A percentile compares a stretch with the other conserved stretches of the same genome.
phyloP scores from a whole-genome alignment of 2,888 invertebrate genomes.

The Spialia ferax region DNA sequence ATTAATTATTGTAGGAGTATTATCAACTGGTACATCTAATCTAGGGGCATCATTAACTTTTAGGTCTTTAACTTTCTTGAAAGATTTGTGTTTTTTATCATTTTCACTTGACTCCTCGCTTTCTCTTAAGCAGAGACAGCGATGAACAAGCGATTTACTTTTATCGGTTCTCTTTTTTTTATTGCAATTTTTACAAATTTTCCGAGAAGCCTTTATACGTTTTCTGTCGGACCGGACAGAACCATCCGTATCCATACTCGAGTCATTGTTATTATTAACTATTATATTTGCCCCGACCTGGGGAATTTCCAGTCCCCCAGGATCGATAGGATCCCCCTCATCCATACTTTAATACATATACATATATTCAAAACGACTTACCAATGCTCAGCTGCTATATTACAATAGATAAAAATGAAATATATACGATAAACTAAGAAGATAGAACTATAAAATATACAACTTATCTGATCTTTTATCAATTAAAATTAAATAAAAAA shows the following conservation, averaged over 20 bases:
- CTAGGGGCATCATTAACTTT: neutral
- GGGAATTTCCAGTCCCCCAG: conserved; percentile 9
- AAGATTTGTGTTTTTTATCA: neutral
- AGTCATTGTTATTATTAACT: conserved; percentile 1
- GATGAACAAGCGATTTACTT: neutral
- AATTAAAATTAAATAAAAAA: neutral
- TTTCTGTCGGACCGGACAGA: neutral
- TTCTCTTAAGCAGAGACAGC: neutral
- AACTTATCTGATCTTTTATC: neutral
- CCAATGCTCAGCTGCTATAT: neutral
- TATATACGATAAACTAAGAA: conserved; percentile 4
- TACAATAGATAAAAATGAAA: neutral
- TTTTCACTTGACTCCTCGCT: neutral
- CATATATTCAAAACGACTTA: neutral
- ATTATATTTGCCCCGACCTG: conserved; percentile 13
- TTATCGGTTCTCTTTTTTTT: conserved; percentile 3
- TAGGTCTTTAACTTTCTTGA: neutral
- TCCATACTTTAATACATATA: conserved; percentile 6
- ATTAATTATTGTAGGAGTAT: neutral
- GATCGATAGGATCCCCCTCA: conserved; percentile 12
- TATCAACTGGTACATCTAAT: neutral
- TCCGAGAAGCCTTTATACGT: neutral
- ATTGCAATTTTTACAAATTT: neutral
- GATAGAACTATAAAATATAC: neutral
- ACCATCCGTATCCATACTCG: conserved; percentile 10